Percentiles rank a stretch among this genome's conserved stretches.
Conservation (phyloP, 1,140 invertebrate genomes). For the Drosophila baimaii region DNA sequence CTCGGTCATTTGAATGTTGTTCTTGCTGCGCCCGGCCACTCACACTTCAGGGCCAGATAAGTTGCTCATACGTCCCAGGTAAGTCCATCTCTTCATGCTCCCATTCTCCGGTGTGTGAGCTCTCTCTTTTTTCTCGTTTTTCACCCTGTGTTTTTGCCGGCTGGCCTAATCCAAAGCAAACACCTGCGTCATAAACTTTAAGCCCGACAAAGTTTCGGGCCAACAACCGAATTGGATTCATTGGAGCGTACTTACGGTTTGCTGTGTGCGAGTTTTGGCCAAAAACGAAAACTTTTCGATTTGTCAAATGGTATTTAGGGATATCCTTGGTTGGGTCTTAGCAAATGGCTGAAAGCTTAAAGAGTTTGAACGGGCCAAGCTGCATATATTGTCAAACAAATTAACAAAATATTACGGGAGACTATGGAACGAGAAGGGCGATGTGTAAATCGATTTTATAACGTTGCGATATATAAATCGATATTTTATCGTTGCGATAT, state of each 20-base stretch:
- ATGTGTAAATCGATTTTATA: too few relatives aligned
- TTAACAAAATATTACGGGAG: neutral
- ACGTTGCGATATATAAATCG: too few relatives aligned
- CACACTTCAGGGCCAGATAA: conserved; percentile 34
- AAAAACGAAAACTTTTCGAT: conserved; percentile 68
- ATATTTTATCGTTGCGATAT: too few relatives aligned
- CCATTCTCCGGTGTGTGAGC: conserved; percentile 4
- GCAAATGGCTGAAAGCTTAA: conserved; percentile 12
- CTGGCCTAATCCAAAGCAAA: conserved; percentile 63
- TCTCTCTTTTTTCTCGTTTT: conserved; percentile 29
- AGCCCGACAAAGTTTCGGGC: conserved; percentile 63
- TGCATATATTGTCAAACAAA: neutral
- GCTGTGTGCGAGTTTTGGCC: conserved; percentile 36
- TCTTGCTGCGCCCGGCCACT: neutral
- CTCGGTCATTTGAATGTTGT: conserved; percentile 42
- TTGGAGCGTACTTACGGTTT: conserved; percentile 65
- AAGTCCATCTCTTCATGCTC: conserved; percentile 25
- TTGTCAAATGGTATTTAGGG: conserved; percentile 61
- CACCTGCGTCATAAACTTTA: conserved; percentile 80
- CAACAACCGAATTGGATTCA: conserved; percentile 74
- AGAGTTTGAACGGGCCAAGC: neutral
- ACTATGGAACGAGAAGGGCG: too few relatives aligned
- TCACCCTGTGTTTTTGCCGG: conserved; percentile 11
- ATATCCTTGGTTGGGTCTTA: conserved; percentile 41
- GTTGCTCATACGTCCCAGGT: conserved; percentile 38